A percentile compares a stretch with the other conserved stretches of the same genome.
Conservation (phyloP, 1,140 invertebrate species). For the Triops cancriformis region DNA sequence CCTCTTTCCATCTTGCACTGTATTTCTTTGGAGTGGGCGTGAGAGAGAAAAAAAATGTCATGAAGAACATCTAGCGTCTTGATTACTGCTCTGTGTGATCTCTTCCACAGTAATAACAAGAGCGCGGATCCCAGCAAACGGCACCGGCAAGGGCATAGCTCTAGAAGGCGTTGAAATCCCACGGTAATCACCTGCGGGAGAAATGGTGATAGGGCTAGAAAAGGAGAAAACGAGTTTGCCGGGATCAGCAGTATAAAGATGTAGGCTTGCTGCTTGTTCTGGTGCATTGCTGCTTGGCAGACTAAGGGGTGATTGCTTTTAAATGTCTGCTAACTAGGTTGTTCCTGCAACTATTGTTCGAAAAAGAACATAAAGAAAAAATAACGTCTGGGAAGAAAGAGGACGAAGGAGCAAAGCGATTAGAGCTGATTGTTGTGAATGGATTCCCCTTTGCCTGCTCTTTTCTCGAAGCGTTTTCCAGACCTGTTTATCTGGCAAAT, state of each 20-base stretch:
- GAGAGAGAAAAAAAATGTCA: neutral
- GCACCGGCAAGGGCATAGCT: neutral
- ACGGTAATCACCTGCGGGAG: constrained; percentile 1
- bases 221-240: constrained; percentile 5
- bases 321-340: constrained; percentile 5
- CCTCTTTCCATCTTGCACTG: neutral
- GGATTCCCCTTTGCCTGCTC: neutral
- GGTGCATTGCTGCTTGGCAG: neutral
- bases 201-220: neutral
- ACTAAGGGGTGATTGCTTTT: neutral
- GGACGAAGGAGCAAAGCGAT: neutral
- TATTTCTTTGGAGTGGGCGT: neutral
- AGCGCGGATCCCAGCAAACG: neutral
- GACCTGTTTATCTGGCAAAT: neutral
- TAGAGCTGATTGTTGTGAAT: constrained; percentile 14
- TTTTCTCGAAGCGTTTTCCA: neutral
- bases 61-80: neutral
- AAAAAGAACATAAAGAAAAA: constrained; percentile 7
- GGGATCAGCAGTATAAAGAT: constrained; percentile 4
- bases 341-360: constrained; percentile 5
- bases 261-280: neutral
- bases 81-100: neutral
- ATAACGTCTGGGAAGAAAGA: neutral
- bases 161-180: neutral
- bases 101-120: neutral